These are phyloP conservation scores for Eupithecia exiguata DNA, from an alignment of 2,888 invertebrate species.

Conservation along the genomic window DNA sequence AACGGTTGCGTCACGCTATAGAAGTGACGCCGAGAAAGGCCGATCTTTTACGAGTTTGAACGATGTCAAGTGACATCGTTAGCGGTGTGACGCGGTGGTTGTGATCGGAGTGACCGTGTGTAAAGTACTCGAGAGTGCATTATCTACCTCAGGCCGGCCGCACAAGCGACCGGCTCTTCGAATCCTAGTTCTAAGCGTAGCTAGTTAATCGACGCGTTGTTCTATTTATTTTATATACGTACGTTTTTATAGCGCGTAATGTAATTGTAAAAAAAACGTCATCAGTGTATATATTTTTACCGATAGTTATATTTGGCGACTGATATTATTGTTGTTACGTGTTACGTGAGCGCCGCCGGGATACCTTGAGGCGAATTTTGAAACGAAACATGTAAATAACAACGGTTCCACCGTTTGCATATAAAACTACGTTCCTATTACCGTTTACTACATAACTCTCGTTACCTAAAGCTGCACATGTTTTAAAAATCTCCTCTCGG, in stretches of 20 bases:
- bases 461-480: conserved; percentile 22
- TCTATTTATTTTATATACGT: conserved; percentile 61
- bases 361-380: conserved; percentile 28
- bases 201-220: conserved; percentile 67
- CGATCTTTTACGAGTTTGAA: conserved; percentile 9
- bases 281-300: conserved; percentile 47
- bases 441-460: conserved; percentile 21
- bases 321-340: conserved; percentile 41
- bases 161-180: conserved; percentile 68
- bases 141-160: conserved; percentile 70
- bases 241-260: conserved; percentile 31
- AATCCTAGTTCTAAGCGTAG: conserved; percentile 77
- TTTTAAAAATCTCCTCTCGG: conserved; percentile 24
- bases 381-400: conserved; percentile 42
- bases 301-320: conserved; percentile 43
- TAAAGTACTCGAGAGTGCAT: conserved; percentile 23
- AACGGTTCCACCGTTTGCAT: conserved; percentile 28
- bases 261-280: conserved; percentile 31
- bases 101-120: conserved; percentile 1
- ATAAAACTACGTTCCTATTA: conserved; percentile 35
- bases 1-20: conserved; percentile 1
- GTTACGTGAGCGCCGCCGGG: conserved; percentile 27
- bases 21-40: conserved; percentile 27
- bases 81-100: background rate
- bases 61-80: conserved; percentile 6